These are phyloP conservation scores for Cygnus buccinator DNA, from an alignment of 2,113 vertebrate species.

Conservation along the genomic window DNA sequence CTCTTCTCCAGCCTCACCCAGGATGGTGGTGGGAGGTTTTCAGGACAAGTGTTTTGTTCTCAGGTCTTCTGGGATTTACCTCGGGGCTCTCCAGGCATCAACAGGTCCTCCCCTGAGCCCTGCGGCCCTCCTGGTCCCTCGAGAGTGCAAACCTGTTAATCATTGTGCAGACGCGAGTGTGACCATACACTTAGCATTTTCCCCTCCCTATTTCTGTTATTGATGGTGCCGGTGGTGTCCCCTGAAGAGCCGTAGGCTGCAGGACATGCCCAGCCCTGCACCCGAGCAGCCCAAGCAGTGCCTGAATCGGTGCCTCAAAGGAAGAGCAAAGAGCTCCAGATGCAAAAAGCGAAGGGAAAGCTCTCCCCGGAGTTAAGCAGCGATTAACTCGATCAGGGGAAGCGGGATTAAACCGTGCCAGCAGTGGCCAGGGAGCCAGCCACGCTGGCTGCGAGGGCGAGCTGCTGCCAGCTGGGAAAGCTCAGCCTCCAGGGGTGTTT, in stretches of 20 bases:
- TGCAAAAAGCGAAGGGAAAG: neutral
- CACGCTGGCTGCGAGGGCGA: neutral
- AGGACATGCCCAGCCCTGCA: rapidly evolving
- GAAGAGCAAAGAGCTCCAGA: neutral
- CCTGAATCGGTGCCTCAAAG: neutral
- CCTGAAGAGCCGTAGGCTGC: rapidly evolving
- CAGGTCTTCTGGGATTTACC: neutral
- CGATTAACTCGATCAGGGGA: rapidly evolving
- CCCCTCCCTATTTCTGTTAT: rapidly evolving
- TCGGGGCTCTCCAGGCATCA: rapidly evolving
- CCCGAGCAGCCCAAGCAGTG: neutral
- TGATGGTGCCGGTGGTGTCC: rapidly evolving
- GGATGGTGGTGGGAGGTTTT: neutral
- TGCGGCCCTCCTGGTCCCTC: neutral
- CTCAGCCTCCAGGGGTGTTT: neutral
- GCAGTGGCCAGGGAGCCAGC: neutral
- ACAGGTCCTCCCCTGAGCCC: rapidly evolving
- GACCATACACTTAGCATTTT: neutral
- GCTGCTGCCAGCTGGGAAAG: neutral
- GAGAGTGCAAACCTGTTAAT: rapidly evolving
- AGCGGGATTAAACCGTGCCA: neutral
- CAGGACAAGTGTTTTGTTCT: neutral
- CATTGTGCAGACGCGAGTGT: rapidly evolving
- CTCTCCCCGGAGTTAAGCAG: rapidly evolving
- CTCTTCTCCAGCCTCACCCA: neutral